Evolutionary conservation across 2,888 invertebrate species (phyloP), one percentile per base, ranked within the genome.

Genomic region (Octonoba sinensis): DNA sequence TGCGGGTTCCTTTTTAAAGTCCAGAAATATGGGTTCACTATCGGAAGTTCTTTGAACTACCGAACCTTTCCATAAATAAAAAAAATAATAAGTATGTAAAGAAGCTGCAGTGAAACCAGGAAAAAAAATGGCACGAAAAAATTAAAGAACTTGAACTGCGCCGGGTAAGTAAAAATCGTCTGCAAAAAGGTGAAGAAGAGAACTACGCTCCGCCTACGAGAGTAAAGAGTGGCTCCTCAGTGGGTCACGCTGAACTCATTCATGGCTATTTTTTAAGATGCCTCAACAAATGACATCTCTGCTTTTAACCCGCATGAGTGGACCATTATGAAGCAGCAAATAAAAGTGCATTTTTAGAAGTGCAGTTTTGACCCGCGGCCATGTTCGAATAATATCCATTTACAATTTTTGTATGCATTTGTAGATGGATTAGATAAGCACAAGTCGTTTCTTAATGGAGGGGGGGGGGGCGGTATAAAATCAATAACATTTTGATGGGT

Each of bases 31-130:
- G 27, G 1, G 15, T 11, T 22, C 24, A 24, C 49, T 13, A 56
- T 67, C 79, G 79, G 79, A 73, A 81, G 73, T 73, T 73, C 79
- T 81, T 81, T 79, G 78, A 79, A 76, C 76, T 54, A 54, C 24
- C 22, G 44, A 12, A 27, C 36, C 46, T 44, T 27, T 22, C 56
- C 36, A 13, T 36, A 8, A 27, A 57, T 36, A 36, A 36, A 36
- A n/a, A 36, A 36, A 36, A 36, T 36, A 36, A 36, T 36, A 36
- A 36, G 36, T 36, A 36, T 36, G 36, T 36, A 36, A 36, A 36
- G 36, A 64, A 46, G 51, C 13, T 20, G 46, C n/a, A 57, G 46
- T 44, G 56, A 20, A 36, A 20, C 36, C 12, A 54, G 72, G 24
- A 47, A 46, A 22, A 79, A 44, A 72, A 79, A 36, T 57, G 69